Conservation (phyloP, 2,113 vertebrate species). For the Sapayoa aenigma region DNA sequence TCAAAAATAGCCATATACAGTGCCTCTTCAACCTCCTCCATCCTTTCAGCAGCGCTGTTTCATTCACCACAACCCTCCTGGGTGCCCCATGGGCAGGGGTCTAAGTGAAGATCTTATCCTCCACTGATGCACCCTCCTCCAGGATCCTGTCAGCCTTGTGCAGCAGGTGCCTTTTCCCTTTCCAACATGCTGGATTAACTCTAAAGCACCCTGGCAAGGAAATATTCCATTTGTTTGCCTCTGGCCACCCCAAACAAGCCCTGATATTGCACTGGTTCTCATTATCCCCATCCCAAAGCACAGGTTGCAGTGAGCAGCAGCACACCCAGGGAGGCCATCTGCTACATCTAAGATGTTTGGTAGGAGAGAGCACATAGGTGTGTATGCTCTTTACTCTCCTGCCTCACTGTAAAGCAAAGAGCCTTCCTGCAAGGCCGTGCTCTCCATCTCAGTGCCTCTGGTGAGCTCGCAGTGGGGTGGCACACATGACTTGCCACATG, state of each 20-base stretch:
- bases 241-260: not conserved
- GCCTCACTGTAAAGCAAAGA: not conserved
- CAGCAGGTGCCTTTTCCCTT: not conserved
- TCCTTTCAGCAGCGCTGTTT: not conserved
- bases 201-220: not conserved
- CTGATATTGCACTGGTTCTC: not conserved
- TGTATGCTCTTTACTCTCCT: not conserved
- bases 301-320: not conserved
- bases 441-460: rapidly evolving
- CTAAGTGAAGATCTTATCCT: not conserved
- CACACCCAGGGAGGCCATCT: not conserved
- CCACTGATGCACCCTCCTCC: not conserved
- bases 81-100: rapidly evolving
- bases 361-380: rapidly evolving
- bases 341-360: not conserved
- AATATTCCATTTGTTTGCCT: not conserved
- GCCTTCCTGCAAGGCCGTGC: not conserved
- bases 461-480: rapidly evolving
- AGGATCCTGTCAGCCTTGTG: not conserved
- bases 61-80: not conserved
- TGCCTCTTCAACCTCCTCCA: not conserved
- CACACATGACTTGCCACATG: not conserved
- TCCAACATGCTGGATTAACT: not conserved
- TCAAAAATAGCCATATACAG: not conserved
- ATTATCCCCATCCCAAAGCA: not conserved